These are phyloP conservation scores for Mantis religiosa DNA, from an alignment of 2,888 invertebrate genomes.

Conservation along the genomic window DNA sequence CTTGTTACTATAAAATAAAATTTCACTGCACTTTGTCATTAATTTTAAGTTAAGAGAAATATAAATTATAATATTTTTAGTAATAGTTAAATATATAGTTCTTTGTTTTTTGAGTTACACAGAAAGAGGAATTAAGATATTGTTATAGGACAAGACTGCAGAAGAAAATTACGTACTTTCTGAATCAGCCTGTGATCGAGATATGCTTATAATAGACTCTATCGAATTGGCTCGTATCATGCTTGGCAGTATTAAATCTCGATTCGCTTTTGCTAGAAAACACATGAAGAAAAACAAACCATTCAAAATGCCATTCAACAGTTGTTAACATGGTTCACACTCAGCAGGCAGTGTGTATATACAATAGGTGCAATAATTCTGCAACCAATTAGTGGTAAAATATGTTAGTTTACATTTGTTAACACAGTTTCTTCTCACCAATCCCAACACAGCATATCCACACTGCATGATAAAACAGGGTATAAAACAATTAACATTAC, in stretches of 20 bases:
- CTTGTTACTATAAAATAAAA: not conserved
- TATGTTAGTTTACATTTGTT: not conserved
- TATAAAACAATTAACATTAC: too few relatives aligned
- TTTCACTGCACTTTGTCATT: not conserved
- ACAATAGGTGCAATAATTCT: not conserved
- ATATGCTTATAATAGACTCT: slow-evolving; percentile 40
- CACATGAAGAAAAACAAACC: slow-evolving; percentile 2
- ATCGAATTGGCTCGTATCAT: slow-evolving; percentile 44
- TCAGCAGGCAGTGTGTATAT: not conserved
- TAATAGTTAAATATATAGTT: not conserved
- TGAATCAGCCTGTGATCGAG: slow-evolving; percentile 32
- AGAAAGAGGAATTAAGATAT: not conserved
- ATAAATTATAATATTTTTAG: not conserved
- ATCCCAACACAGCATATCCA: not conserved
- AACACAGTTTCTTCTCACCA: not conserved
- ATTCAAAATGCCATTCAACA: not conserved
- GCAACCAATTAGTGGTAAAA: not conserved
- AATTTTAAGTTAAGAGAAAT: not conserved
- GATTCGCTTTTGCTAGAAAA: slow-evolving; percentile 21
- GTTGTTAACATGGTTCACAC: not conserved
- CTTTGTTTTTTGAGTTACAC: not conserved
- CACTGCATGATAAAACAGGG: not conserved
- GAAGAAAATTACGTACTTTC: slow-evolving; percentile 31
- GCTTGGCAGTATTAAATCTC: slow-evolving; percentile 26
- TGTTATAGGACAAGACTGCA: not conserved